Base-by-base conservation (phyloP, 2,888 invertebrate genomes). In the Rhogogaster chlorosoma region DNA sequence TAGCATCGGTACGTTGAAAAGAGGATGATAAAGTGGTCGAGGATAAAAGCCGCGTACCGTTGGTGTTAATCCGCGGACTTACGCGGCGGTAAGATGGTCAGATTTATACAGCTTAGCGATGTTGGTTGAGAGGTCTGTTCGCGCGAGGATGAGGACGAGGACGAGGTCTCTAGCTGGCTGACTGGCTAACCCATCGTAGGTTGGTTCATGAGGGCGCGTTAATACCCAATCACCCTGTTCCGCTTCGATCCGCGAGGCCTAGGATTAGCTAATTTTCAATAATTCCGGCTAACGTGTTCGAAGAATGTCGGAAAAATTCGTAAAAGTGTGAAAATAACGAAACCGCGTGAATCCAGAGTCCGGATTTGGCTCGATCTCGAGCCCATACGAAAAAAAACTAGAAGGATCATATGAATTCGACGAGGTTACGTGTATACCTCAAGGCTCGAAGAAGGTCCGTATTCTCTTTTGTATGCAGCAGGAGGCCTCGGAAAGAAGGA, bases 21-120 rank as follows among this genome's bases (percentile, higher is more conserved):
- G 86, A 86, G 84, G 83, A 77, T 45, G 84, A 18, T 84, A 70
- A 84, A 71, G 78, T 49, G 82, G 85, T 86, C 84, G 88, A 86
- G 86, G 78, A 86, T 88, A 87, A 88, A 88, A n/a, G n/a, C 7
- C n/a, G 7, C 53, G n/a, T n/a, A n/a, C 89, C 88, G 89, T 87
- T 83, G 87, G 86, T 85, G 91, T 90, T 93, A 93, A 93, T 93
- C 93, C 93, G 87, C 64, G 91, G 92, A 93, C 92, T 93, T 93
- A 93, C 92, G 91, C 92, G 90, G 88, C 88, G 88, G 89, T 93
- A 92, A 93, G 93, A 91, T 91, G 91, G 89, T 88, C 91, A 93
- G 93, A 93, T 93, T 93, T 93, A 93, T 93, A 92, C 89, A 92
- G 93, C 93, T 93, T 91, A 92, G 89, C 88, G 86, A 87, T 61